Evolutionary conservation across 2,113 vertebrate species (phyloP), one percentile per base, ranked within the genome.

Genomic region (Leiothrix lutea): DNA sequence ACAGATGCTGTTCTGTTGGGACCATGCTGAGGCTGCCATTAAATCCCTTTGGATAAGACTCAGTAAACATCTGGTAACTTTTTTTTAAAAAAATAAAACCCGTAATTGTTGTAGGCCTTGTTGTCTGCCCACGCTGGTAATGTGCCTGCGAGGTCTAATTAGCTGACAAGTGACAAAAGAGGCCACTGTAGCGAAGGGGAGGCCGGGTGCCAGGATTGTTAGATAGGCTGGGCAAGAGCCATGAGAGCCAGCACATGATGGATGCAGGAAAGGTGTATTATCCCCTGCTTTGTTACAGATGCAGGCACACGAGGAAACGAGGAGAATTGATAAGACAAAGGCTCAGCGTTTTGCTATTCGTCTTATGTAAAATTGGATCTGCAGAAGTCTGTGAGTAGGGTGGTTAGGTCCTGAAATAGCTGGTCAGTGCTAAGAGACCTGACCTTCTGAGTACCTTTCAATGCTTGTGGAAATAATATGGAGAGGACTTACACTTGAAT

Each of bases 141-240:
- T 85, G 45, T 80, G 47, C 58, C 80, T 91, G 29, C 13, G 2
- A 86, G n/a, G 80, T 79, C 66, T 91, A 96, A 96, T 67, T 93
- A 85, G 40, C 15, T 93, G 83, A 93, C 36, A 92, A 92, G 91
- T 94, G 86, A 96, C 87, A 91, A 90, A 97, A 90, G 60, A 90
- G 86, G 31, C 42, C 58, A 64, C 64, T 67, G 44, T 75, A 80
- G 64, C 0, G 45, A 81, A 48, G 40, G 81, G 22, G 77, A 96
- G 93, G 79, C 70, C 1, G 5, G 12, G 74, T 97, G 79, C 80
- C 91, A 80, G 70, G 19, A 64, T 80, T n/a, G 6, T 79, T 83
- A 84, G 23, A 21, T 77, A 48, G 20, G 65, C 33, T 92, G 54
- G 91, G 94, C 29, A 60, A 62, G 81, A 86, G 74, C 66, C 81